Evolutionary conservation across 2,888 invertebrate genomes (phyloP).

Genomic region (Brassicogethes aeneus): DNA sequence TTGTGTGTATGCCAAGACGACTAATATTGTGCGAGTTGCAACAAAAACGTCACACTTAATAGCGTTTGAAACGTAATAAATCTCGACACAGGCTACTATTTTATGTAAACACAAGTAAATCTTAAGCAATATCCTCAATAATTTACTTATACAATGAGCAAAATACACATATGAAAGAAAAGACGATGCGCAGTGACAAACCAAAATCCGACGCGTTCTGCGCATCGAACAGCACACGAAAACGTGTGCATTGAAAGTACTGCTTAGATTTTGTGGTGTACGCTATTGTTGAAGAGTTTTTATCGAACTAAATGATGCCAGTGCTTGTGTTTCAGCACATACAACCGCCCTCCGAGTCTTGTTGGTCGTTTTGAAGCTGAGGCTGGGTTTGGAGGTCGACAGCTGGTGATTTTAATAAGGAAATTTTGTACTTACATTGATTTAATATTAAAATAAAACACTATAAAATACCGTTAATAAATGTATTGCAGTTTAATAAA

Average conservation of each 20-base stretch:
- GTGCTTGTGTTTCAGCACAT: slow-evolving; percentile 55
- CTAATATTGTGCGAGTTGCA: slow-evolving; percentile 1
- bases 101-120: too few species aligned
- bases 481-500: neutral
- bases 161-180: too few species aligned
- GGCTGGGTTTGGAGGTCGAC: slow-evolving; percentile 78
- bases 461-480: neutral
- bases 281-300: slow-evolving; percentile 1
- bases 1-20: neutral
- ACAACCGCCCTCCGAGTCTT: slow-evolving; percentile 74
- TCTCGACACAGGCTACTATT: neutral
- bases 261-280: too few species aligned
- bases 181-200: too few species aligned
- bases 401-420: slow-evolving; percentile 43
- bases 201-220: too few species aligned
- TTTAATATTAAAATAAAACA: neutral
- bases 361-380: slow-evolving; percentile 68
- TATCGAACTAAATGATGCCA: slow-evolving; percentile 17
- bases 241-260: too few species aligned
- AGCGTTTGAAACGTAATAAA: neutral
- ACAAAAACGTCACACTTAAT: neutral
- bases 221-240: too few species aligned
- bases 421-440: neutral
- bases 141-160: too few species aligned
- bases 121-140: too few species aligned